Percentiles rank a stretch among this genome's conserved stretches.
phyloP scores from a whole-genome alignment of 2,888 invertebrate species.

The Sepioteuthis lessoniana region DNA sequence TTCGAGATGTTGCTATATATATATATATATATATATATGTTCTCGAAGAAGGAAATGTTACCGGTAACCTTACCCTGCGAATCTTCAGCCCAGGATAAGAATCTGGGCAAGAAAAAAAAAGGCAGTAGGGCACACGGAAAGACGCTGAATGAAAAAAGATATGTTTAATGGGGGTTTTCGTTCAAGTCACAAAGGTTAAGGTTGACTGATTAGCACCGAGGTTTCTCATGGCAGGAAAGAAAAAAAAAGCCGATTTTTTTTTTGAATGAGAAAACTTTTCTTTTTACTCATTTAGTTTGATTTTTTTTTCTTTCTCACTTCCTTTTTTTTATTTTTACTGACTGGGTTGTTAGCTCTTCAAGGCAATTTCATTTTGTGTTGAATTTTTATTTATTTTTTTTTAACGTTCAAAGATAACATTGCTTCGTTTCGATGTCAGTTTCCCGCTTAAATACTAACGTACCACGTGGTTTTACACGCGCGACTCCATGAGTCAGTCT shows the following conservation, averaged over 20 bases:
- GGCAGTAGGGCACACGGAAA: too few species aligned
- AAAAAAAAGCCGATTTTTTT: neutral
- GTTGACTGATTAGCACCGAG: conserved; percentile 1
- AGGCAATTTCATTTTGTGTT: neutral
- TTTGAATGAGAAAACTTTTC: neutral
- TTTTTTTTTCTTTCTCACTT: neutral
- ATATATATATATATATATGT: too few species aligned
- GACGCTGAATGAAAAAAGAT: neutral
- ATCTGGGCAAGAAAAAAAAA: neutral
- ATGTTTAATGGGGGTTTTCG: neutral
- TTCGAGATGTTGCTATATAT: too few species aligned
- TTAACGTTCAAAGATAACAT: neutral
- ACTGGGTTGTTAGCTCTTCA: neutral
- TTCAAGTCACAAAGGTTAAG: conserved; percentile 11
- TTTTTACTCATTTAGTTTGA: neutral
- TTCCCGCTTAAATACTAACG: too few species aligned
- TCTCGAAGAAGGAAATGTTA: neutral
- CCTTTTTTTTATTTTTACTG: neutral
- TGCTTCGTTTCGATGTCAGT: too few species aligned
- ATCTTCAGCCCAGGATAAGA: neutral
- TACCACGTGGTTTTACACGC: too few species aligned
- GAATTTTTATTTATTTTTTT: neutral
- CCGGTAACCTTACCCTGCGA: neutral
- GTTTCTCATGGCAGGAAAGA: neutral
- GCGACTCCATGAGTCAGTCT: too few species aligned